These are phyloP conservation scores for Lamellibrachia luymesi DNA, from an alignment of 1,140 invertebrate genomes.

Conservation along the genomic window DNA sequence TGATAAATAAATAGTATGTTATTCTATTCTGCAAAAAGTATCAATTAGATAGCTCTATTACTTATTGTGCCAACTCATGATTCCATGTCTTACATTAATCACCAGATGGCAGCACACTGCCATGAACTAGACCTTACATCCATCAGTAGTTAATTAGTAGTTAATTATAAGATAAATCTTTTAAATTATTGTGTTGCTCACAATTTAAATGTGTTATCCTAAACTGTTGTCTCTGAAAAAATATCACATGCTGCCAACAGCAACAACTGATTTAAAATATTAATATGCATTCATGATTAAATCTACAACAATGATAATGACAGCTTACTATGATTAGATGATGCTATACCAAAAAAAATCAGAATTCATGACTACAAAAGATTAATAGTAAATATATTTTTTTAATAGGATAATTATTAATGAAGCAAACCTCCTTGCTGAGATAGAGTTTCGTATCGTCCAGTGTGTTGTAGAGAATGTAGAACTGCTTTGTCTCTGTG, in stretches of 20 bases:
- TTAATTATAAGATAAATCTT: neutral
- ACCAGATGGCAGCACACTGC: neutral
- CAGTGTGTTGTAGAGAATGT: slow-evolving; percentile 92
- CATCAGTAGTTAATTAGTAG: neutral
- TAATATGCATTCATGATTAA: neutral
- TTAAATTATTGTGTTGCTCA: too few species aligned
- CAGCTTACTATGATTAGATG: neutral
- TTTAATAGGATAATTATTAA: neutral
- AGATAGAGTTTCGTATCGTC: slow-evolving; percentile 90
- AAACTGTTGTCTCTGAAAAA: neutral
- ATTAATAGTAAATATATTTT: neutral
- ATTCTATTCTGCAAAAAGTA: neutral
- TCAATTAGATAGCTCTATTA: neutral
- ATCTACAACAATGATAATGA: neutral
- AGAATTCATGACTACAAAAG: neutral
- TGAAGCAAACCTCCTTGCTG: slow-evolving; percentile 75
- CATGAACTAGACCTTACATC: neutral
- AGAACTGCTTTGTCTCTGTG: slow-evolving; percentile 95
- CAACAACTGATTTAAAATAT: neutral
- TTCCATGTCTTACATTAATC: neutral
- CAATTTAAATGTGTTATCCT: too few species aligned
- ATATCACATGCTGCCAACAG: neutral
- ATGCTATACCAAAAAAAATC: neutral
- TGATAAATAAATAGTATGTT: neutral
- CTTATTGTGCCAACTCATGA: neutral